A percentile compares a stretch with the other conserved stretches of the same genome.
Conservation (phyloP, 2,113 vertebrate species). For the Prolemur simus region DNA sequence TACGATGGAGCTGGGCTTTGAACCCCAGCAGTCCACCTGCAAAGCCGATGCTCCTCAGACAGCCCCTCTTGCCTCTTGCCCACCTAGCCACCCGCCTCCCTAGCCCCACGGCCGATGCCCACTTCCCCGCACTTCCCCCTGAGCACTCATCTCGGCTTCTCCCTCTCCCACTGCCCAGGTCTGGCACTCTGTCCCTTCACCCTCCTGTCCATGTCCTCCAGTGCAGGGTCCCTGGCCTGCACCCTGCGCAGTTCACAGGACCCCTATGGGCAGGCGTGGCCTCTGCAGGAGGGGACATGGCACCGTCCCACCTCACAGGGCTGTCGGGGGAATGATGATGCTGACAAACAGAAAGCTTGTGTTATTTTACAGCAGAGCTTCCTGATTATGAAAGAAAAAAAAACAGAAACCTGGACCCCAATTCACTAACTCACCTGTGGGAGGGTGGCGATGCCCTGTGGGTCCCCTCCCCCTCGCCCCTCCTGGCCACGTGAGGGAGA, state of each 20-base stretch:
- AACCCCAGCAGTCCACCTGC: too few relatives aligned
- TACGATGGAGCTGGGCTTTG: neutral
- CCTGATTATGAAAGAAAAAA: neutral
- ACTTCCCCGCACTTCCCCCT: neutral
- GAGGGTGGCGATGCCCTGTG: too few relatives aligned
- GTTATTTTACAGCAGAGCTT: neutral
- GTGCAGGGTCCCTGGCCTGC: too few relatives aligned
- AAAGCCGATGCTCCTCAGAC: neutral
- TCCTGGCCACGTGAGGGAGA: fast-evolving
- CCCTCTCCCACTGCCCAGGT: too few relatives aligned
- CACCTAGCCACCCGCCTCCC: fast-evolving
- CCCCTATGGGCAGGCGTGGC: neutral
- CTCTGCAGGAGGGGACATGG: neutral
- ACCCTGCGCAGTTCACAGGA: neutral
- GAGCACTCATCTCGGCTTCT: neutral
- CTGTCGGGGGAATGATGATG: neutral
- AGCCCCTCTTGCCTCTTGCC: neutral
- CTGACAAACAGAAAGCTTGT: neutral
- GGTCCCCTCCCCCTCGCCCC: neutral
- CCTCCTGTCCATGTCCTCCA: neutral
- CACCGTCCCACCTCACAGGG: neutral
- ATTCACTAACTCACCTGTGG: fast-evolving
- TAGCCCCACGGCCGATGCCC: fast-evolving
- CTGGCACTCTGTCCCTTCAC: neutral
- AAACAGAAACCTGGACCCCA: neutral